A percentile compares a stretch with the other conserved stretches of the same genome.
Conservation (phyloP, 2,113 vertebrate species). For the Microcebus murinus region DNA sequence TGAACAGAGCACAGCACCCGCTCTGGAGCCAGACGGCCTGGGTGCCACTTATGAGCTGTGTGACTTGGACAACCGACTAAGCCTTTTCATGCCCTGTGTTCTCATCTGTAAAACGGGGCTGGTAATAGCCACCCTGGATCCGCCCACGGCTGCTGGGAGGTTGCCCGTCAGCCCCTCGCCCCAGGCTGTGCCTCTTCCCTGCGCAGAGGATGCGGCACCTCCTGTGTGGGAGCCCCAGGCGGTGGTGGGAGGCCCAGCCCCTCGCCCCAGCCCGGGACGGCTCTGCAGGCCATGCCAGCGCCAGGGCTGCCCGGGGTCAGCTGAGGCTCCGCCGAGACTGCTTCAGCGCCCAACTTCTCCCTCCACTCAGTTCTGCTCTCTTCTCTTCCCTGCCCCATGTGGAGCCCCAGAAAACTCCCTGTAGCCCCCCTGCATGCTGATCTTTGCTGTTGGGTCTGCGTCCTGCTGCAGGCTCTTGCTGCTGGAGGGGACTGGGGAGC, state of each 20-base stretch:
- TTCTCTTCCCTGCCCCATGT: not conserved
- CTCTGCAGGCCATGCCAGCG: not conserved
- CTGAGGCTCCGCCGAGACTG: not conserved
- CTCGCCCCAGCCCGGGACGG: not conserved
- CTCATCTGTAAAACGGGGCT: not conserved
- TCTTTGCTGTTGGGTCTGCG: too few relatives aligned
- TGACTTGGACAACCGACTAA: not conserved
- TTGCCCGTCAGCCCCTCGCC: not conserved
- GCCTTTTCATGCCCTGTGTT: not conserved
- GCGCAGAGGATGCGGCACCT: not conserved
- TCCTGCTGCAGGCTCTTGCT: not conserved
- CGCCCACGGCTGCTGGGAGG: not conserved
- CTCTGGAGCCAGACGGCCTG: not conserved
- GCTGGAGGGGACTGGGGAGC: too few relatives aligned
- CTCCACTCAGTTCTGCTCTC: not conserved
- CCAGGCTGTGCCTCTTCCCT: not conserved
- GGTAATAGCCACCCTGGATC: rapidly evolving
- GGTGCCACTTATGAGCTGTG: not conserved
- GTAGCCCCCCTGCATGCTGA: rapidly evolving
- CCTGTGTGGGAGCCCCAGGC: not conserved
- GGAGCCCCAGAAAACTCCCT: not conserved
- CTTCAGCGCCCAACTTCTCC: too few relatives aligned
- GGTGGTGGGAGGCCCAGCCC: not conserved
- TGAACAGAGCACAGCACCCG: rapidly evolving
- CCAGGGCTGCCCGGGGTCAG: not conserved